These are phyloP conservation scores for Butorides virescens DNA, from an alignment of 2,113 vertebrate species.

Conservation along the genomic window DNA sequence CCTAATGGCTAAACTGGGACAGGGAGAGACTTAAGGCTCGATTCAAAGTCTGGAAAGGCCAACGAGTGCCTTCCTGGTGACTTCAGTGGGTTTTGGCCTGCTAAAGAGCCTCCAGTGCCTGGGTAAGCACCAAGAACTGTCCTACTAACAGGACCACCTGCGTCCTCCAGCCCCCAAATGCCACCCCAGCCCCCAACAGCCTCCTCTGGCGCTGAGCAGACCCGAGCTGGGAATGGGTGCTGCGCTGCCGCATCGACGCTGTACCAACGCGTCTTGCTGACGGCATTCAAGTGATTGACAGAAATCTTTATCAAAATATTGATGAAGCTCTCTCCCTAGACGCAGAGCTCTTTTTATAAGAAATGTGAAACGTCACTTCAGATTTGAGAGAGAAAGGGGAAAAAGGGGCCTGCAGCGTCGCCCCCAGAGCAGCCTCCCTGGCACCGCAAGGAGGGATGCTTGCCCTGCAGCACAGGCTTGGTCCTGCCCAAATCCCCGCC, in stretches of 20 bases:
- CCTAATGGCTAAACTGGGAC: not conserved
- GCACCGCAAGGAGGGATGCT: not conserved
- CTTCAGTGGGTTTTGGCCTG: not conserved
- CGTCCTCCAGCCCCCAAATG: not conserved
- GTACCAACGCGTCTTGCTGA: accelerated
- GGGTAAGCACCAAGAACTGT: not conserved
- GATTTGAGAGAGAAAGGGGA: not conserved
- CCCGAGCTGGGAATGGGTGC: not conserved
- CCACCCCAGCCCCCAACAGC: not conserved
- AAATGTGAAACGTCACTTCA: not conserved
- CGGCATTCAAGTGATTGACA: not conserved
- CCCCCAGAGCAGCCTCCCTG: not conserved
- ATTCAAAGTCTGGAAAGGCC: not conserved
- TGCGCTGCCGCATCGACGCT: accelerated
- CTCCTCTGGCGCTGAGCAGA: not conserved
- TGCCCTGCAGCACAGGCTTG: not conserved
- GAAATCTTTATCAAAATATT: not conserved
- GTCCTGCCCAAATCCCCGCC: not conserved
- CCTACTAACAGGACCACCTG: not conserved
- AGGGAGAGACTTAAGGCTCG: not conserved
- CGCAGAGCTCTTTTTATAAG: not conserved
- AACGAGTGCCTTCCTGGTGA: not conserved
- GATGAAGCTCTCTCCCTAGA: not conserved
- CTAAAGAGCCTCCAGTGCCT: not conserved
- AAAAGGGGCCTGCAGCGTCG: not conserved